These are phyloP conservation scores for Meloidogyne chitwoodi DNA, from an alignment of 1,140 invertebrate genomes.

Conservation along the genomic window DNA sequence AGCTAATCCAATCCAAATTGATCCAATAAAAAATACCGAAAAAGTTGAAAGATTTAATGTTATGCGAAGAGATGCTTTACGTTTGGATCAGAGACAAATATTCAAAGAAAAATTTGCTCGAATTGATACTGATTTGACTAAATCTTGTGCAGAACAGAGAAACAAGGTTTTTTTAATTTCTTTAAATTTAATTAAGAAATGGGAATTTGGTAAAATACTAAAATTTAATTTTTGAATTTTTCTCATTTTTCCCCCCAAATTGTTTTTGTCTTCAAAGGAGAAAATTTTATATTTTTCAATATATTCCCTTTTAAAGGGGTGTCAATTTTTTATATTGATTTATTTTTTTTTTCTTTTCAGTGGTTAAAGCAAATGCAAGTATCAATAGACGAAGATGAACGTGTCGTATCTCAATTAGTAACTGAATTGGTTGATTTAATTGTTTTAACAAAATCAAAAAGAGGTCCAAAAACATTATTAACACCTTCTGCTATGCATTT, in stretches of 20 bases:
- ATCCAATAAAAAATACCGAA: conserved; percentile 1
- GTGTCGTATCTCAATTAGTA: background rate
- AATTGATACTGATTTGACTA: background rate
- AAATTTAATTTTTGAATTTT: no score
- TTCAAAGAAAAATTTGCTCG: background rate
- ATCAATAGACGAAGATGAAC: background rate
- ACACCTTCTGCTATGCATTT: background rate
- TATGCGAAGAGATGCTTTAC: conserved; percentile 3
- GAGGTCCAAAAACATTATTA: background rate
- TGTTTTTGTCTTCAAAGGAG: no score
- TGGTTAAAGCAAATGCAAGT: background rate
- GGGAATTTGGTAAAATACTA: no score
- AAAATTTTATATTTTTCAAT: no score
- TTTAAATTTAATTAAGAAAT: no score
- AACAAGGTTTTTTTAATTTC: background rate
- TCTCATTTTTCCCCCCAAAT: no score
- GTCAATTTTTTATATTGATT: no score
- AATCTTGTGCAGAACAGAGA: background rate
- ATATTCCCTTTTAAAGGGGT: no score
- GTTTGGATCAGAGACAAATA: background rate
- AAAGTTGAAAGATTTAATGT: conserved; percentile 3
- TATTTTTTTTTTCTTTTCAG: no score
- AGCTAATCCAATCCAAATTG: background rate
- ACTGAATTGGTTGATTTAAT: background rate
- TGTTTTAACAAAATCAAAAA: background rate